Base-by-base conservation (phyloP, 2,888 invertebrate genomes). In the Chymomyza amoena region DNA sequence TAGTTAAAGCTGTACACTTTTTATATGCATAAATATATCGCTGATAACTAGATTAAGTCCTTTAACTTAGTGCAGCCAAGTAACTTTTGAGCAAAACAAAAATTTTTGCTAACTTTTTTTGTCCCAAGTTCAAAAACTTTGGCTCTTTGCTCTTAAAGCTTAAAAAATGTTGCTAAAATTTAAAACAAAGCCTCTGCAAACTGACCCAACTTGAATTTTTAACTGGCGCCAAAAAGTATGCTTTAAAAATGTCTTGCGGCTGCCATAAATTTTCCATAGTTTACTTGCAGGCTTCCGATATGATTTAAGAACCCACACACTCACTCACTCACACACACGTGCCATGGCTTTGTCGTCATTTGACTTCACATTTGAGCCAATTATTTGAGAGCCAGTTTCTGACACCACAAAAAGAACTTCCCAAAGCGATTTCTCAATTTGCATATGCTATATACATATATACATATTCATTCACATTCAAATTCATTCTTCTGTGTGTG, bases 401-500 rank as follows among this genome's bases (percentile, higher is more conserved):
- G 75, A 36, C 80, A 64, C 70, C 75, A 70, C 74, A 78, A 78
- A 80, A 79, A 77, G 73, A 74, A 69, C 76, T 75, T 68, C 64
- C 75, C 81, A 73, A 75, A 83, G 79, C 83, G 83, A 83, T 85
- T 87, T 85, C 79, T 75, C 79, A 85, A 84, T 84, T 84, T 87
- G 86, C 84, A 84, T 84, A 87, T 85, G 86, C 69, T 25, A 25
- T 25, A 25, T 73, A 69, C 72, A 72, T 62, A 66, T 56, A 68
- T 61, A 45, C 56, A 36, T 61, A 64, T 61, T 59, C 51, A 57
- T 54, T 45, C 50, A 50, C 15, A 50, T 18, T 50, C 50, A 25
- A 18, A 13, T 20, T 5, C 18, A 64, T 57, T 57, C 28, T 13
- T 7, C 25, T 18, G 6, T 6, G 4, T 62, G 39, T 61, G n/a